Conservation (phyloP, 2,113 vertebrate genomes). For the Hippocampus mohnikei region DNA sequence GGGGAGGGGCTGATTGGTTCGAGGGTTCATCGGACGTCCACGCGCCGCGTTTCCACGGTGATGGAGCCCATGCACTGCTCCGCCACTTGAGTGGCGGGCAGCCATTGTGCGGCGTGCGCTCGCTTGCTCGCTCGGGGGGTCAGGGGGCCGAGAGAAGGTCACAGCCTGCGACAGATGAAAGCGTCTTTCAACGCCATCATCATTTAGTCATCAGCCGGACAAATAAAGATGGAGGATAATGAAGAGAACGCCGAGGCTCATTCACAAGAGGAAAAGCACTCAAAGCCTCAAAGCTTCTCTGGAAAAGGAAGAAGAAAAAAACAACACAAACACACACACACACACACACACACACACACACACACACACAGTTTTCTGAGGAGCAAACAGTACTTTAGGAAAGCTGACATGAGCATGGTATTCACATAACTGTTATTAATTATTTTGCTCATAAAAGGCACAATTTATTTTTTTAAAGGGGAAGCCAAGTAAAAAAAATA, state of each 20-base stretch:
- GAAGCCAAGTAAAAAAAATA: too few species aligned
- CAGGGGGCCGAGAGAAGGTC: constrained; percentile 65
- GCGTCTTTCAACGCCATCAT: constrained; percentile 80
- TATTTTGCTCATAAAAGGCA: too few species aligned
- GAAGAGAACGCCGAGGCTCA: not conserved
- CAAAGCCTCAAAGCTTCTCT: not conserved
- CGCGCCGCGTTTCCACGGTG: constrained; percentile 73
- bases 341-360: too few species aligned
- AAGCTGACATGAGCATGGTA: too few species aligned
- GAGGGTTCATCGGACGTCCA: constrained; percentile 46
- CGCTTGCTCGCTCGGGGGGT: constrained; percentile 22
- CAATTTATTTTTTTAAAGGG: too few species aligned
- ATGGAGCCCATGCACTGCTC: constrained; percentile 74
- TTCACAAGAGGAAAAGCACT: constrained; percentile 1
- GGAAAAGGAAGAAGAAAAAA: too few species aligned
- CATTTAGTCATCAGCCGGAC: constrained; percentile 87
- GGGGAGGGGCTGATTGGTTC: constrained; percentile 18
- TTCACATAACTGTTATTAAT: too few species aligned
- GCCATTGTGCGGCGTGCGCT: constrained; percentile 75
- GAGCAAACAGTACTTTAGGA: too few species aligned
- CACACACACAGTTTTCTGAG: too few species aligned
- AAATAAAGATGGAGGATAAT: constrained; percentile 57
- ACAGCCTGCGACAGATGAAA: constrained; percentile 84
- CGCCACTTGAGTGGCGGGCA: constrained; percentile 79
- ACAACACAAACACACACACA: too few species aligned